Evolutionary conservation across 2,888 invertebrate species (phyloP), one percentile per base, ranked within the genome.

Genomic region (Aradus depressus): DNA sequence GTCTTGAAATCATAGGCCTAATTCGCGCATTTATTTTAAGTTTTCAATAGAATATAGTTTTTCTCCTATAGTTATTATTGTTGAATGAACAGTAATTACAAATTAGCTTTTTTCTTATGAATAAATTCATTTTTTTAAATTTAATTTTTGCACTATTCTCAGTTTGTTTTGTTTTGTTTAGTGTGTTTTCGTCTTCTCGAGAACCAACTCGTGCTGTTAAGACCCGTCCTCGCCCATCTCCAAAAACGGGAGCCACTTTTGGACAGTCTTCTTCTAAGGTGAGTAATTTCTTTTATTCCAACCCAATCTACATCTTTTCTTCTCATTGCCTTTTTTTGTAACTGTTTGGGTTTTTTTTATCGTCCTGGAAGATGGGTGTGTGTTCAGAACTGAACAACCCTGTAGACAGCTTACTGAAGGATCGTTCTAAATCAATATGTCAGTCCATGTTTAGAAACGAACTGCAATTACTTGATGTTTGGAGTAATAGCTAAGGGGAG

Each of bases 211-310:
- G 22, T 32, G 19, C 39, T 49, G 48, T 39, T 18, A 51, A 38
- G 38, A 35, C 35, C 32, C 42, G 52, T 39, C 38, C 50, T 28
- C 51, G 58, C 44, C 31, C 57, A 16, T 28, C 38, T 16, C 48
- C 51, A 50, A 61, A 59, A 53, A 61, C 61, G 61, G 60, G 60
- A 49, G 57, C 61, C 25, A 57, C 58, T 56, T 57, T 61, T 58
- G 60, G 61, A 53, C 59, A 58, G 43, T 49, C 56, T 48, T 51
- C 58, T 49, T 54, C 56, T 44, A 59, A 58, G 53, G 57, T 59
- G 35, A 35, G 12, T 22, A 39, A 19, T 39, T 39, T 35, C 22
- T 16, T 26, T 8, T 5, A 18, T 18, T 21, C 19, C 26, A 12
- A 37, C 10, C 10, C 10, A 12, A 22, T 23, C 8, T 42, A 12